Percentiles rank a stretch among this genome's conserved stretches.
These are phyloP conservation scores for Albula glossodonta DNA, from an alignment of 2,113 vertebrate genomes.

Conservation along the genomic window DNA sequence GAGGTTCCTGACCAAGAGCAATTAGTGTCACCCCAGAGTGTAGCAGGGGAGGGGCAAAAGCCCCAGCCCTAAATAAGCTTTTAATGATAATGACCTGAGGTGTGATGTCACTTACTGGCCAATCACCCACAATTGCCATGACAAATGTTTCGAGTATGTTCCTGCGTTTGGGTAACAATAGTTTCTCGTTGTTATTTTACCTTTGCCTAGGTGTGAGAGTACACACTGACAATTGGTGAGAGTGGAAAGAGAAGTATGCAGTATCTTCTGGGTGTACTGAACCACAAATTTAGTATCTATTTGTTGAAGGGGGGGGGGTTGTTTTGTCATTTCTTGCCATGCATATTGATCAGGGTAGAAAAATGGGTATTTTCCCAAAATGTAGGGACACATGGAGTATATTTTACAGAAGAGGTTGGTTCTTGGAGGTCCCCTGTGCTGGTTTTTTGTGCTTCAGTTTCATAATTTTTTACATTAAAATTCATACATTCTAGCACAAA, in stretches of 20 bases:
- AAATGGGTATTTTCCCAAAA: no score
- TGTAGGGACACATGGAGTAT: no score
- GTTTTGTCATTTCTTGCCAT: neutral
- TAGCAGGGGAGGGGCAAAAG: constrained; percentile 11
- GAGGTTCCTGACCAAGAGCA: neutral
- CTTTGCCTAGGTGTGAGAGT: constrained; percentile 58
- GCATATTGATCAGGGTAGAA: neutral
- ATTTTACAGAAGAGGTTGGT: no score
- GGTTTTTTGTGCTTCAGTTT: no score
- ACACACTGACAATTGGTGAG: constrained; percentile 33
- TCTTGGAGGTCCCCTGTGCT: no score
- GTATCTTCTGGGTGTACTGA: neutral
- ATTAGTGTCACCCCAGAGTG: neutral
- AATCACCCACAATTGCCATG: constrained; percentile 51
- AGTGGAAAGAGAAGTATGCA: constrained; percentile 9
- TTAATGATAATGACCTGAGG: constrained; percentile 57
- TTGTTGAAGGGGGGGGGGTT: no score
- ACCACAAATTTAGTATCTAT: no score
- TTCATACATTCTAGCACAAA: no score
- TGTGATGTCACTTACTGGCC: constrained; percentile 61
- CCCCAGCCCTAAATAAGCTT: constrained; percentile 49
- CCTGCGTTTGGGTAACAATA: constrained; percentile 35
- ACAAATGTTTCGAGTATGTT: constrained; percentile 64
- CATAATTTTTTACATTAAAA: no score
- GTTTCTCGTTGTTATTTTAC: constrained; percentile 24